Evolutionary conservation across 2,113 vertebrate genomes (phyloP), one percentile per base, ranked within the genome.

Genomic region (Muntiacus muntjak): DNA sequence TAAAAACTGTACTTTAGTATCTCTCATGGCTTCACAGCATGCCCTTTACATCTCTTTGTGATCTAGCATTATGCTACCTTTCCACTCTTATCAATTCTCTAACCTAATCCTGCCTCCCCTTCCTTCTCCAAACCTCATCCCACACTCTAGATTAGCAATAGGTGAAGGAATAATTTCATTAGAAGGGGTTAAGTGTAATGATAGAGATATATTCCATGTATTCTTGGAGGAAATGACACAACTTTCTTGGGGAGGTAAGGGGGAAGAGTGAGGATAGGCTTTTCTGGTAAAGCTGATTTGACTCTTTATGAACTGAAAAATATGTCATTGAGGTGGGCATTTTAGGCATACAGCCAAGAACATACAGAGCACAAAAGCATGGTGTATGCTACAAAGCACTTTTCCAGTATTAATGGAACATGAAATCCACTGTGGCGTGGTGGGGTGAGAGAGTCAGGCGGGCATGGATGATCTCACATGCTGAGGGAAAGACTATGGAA

Each of bases 161-260:
- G 43, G 26, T 58, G 50, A 89, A 89, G 60, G 85, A 8, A 58
- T 6, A 52, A 85, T 84, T 67, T 54, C 17, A 74, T 45, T 74
- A 47, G 36, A 91, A 78, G 13, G 55, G 7, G 15, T 58, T 67
- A 71, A 67, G 30, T 81, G 19, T 23, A 76, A 85, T 58, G n/a
- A 58, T 3, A 45, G 58, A 86, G 26, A 78, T 26, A 90, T 14
- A 58, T 21, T 89, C 13, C 40, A 23, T 33, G 50, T 57, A 64
- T 7, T 74, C 52, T 11, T 57, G 36, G 87, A 89, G 40, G 19
- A 50, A 76, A 87, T 33, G 33, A 15, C 17, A 25, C 33, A 64
- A 50, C 2, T 40, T 64, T 64, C 7, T 64, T 25, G 1, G 13
- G 30, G 7, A 40, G 19, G 7, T 7, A 1, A 15, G 3, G 4